These are phyloP conservation scores for Pristionchus exspectatus DNA, from an alignment of 2,888 invertebrate genomes.

Conservation along the genomic window DNA sequence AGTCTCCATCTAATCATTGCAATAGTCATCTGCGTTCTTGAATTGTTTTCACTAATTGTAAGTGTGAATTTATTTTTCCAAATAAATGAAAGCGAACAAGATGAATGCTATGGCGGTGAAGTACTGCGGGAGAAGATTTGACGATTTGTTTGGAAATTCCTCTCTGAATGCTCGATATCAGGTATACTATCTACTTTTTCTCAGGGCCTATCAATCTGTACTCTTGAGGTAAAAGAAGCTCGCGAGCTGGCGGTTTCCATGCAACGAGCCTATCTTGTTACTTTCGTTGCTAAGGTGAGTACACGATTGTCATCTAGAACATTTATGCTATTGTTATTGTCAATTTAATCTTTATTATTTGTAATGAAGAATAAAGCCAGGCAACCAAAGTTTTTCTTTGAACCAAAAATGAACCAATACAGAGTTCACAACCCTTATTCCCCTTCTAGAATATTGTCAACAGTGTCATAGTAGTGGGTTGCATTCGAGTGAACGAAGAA, in stretches of 20 bases:
- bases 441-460: neutral
- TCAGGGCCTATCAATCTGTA: neutral
- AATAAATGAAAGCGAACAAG: neutral
- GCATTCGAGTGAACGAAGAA: neutral
- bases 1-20: neutral
- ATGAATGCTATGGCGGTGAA: neutral
- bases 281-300: neutral
- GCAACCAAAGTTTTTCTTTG: no score
- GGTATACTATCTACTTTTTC: neutral
- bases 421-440: neutral
- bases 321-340: no score
- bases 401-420: no score
- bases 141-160: neutral
- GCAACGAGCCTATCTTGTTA: slow-evolving; percentile 13
- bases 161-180: slow-evolving; percentile 15
- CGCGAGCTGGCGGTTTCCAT: neutral
- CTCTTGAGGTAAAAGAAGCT: neutral
- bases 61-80: neutral
- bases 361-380: neutral
- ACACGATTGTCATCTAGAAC: no score
- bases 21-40: neutral
- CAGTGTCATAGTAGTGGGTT: neutral
- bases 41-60: neutral
- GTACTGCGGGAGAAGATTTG: neutral
- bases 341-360: neutral